A percentile compares a stretch with the other conserved stretches of the same genome.
Conservation (phyloP, 2,797 vertebrate genomes). For the Cuniculus paca region DNA sequence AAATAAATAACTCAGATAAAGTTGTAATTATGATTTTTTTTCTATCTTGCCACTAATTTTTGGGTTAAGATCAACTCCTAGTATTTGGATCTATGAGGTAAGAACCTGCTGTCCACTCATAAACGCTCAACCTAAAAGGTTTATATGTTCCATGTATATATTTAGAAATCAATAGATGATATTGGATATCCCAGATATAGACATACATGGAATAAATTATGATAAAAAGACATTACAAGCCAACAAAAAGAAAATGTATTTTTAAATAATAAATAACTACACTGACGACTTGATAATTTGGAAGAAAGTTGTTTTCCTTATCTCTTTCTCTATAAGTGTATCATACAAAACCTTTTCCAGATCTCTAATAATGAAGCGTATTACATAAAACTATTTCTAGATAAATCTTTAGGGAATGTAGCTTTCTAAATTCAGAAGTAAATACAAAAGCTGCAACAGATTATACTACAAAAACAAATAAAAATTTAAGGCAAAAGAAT, state of each 20-base stretch:
- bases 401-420: neutral
- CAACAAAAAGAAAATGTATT: conserved; percentile 32
- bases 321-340: neutral
- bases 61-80: neutral
- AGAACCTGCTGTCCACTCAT: neutral
- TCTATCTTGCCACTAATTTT: neutral
- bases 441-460: conserved; percentile 22
- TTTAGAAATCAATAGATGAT: conserved; percentile 14
- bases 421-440: conserved; percentile 49
- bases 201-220: neutral
- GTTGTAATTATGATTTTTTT: neutral
- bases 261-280: neutral
- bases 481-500: conserved; percentile 21
- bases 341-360: neutral
- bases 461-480: neutral
- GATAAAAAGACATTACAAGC: neutral
- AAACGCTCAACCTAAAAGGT: conserved; percentile 34
- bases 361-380: neutral
- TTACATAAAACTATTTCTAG: neutral
- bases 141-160: neutral
- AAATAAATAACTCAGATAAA: too few relatives aligned
- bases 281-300: conserved; percentile 37
- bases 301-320: neutral
- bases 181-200: neutral
- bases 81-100: neutral